A percentile compares a stretch with the other conserved stretches of the same genome.
These are phyloP conservation scores for Drosophila arizonae DNA, from an alignment of 1,140 invertebrate genomes.

Conservation along the genomic window DNA sequence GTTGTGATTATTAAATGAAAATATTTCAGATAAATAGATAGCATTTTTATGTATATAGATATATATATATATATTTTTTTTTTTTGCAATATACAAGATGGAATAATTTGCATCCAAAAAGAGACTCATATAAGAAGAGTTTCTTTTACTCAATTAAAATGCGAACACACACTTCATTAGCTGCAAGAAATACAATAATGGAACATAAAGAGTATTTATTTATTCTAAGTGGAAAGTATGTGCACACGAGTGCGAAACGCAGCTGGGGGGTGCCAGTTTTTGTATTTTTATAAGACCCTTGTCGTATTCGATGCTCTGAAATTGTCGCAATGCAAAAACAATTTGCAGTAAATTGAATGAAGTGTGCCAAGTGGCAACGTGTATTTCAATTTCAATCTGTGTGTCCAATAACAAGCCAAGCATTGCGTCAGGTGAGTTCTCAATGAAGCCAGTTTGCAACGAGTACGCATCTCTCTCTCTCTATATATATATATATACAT, in stretches of 20 bases:
- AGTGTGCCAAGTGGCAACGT: slow-evolving; percentile 45
- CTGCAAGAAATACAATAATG: too few species aligned
- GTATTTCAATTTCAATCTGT: slow-evolving; percentile 68
- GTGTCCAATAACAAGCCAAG: slow-evolving; percentile 50
- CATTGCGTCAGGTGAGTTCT: slow-evolving; percentile 51
- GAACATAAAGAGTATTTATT: too few species aligned
- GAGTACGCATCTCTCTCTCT: slow-evolving; percentile 13
- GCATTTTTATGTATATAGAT: too few species aligned
- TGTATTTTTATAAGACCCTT: slow-evolving; percentile 21
- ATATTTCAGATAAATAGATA: too few species aligned
- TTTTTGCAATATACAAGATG: too few species aligned
- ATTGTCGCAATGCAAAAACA: slow-evolving; percentile 52
- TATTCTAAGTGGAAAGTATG: not conserved
- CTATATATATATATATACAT: not conserved
- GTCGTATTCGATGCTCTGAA: slow-evolving; percentile 27
- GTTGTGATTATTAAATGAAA: too few species aligned
- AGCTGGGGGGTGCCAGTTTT: not conserved
- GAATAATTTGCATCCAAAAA: too few species aligned
- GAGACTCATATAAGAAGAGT: too few species aligned
- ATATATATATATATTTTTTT: too few species aligned
- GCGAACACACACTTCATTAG: too few species aligned
- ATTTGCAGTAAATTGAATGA: slow-evolving; percentile 71
- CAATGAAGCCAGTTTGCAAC: slow-evolving; percentile 34
- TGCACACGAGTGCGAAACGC: not conserved
- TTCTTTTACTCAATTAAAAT: too few species aligned